A percentile compares a stretch with the other conserved stretches of the same genome.
Conservation (phyloP, 2,797 vertebrate species). For the Novumbra hubbsi region DNA sequence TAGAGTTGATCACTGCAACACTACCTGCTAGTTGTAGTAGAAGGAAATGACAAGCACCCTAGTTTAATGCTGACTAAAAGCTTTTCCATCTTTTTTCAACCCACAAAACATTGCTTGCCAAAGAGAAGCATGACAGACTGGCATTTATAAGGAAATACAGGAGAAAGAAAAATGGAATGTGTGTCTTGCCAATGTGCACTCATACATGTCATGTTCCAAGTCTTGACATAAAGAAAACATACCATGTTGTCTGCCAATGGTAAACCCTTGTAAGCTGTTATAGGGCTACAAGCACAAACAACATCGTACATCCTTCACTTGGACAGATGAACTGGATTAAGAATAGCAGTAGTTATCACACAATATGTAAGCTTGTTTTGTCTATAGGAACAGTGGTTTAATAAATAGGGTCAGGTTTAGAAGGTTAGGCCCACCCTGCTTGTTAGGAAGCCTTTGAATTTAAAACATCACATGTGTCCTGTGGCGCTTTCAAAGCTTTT, state of each 20-base stretch:
- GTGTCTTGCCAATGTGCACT: conserved; percentile 6
- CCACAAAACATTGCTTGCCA: conserved; percentile 1
- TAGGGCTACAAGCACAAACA: not conserved
- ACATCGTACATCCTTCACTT: not conserved
- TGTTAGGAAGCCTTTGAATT: conserved; percentile 66
- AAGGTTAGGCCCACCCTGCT: conserved; percentile 68
- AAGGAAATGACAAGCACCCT: not conserved
- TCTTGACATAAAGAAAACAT: not conserved
- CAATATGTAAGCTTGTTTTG: conserved; percentile 32
- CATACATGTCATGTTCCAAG: conserved; percentile 15
- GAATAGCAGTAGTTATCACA: conserved; percentile 23
- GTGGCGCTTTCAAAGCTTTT: conserved; percentile 69
- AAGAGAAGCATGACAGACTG: not conserved
- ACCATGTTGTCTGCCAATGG: not conserved
- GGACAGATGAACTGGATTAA: not conserved
- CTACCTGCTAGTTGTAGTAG: not conserved
- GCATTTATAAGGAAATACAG: not conserved
- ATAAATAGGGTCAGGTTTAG: conserved; percentile 62
- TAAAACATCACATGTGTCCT: conserved; percentile 66
- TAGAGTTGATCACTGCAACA: not conserved
- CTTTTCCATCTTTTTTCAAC: not conserved
- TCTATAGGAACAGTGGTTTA: conserved; percentile 53
- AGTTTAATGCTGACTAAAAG: not conserved
- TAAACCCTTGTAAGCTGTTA: not conserved
- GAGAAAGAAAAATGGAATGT: not conserved